Percentiles rank a stretch among this genome's conserved stretches.
Conservation (phyloP, 2,888 invertebrate species). For the Ectemnius continuus region DNA sequence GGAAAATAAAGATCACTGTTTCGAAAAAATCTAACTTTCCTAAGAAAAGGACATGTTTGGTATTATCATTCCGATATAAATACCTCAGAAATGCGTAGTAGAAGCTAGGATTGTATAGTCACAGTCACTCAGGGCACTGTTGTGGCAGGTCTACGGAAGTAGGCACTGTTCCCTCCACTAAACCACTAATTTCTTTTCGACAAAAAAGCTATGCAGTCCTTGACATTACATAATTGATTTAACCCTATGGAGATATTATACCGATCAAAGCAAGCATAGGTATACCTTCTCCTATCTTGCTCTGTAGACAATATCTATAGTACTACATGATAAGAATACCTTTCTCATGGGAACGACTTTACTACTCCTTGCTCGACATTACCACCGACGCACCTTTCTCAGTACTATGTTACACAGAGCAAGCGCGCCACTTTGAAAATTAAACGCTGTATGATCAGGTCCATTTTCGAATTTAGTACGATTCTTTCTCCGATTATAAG, state of each 20-base stretch:
- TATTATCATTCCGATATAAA: conserved; percentile 78
- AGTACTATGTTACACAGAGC: conserved; percentile 56
- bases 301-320: conserved; percentile 62
- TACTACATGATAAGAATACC: conserved; percentile 59
- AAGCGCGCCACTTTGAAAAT: conserved; percentile 58
- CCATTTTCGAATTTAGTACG: conserved; percentile 59
- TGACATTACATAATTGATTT: conserved; percentile 65
- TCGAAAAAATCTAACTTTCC: conserved; percentile 53
- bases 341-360: conserved; percentile 54
- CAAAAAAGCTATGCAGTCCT: conserved; percentile 73
- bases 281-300: conserved; percentile 78
- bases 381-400: conserved; percentile 50
- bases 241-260: conserved; percentile 69
- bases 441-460: conserved; percentile 58
- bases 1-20: conserved; percentile 55
- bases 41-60: conserved; percentile 74
- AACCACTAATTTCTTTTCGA: conserved; percentile 74
- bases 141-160: conserved; percentile 77
- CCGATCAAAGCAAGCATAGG: conserved; percentile 75
- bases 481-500: conserved; percentile 58
- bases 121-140: conserved; percentile 77
- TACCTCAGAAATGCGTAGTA: conserved; percentile 78
- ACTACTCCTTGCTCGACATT: conserved; percentile 54
- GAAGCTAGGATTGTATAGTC: conserved; percentile 78
- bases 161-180: conserved; percentile 77